Percentiles rank a stretch among this genome's conserved stretches.
phyloP scores from a whole-genome alignment of 2,797 vertebrate species.

The Microchirus variegatus region DNA sequence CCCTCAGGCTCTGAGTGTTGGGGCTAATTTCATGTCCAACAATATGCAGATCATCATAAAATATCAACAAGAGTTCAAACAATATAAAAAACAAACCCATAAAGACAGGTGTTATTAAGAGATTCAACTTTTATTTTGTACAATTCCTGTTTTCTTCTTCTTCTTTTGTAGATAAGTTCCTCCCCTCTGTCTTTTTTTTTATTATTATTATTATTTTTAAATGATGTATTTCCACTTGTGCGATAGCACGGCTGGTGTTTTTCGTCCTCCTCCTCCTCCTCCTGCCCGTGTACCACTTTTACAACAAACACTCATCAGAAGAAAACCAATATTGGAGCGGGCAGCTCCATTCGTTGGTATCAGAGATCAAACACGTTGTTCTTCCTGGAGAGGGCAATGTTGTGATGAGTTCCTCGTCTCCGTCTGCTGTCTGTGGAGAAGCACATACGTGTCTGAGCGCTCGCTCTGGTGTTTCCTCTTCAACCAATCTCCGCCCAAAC shows the following conservation, averaged over 20 bases:
- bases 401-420: constrained; percentile 14
- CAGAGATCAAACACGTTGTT: constrained; percentile 53
- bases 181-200: constrained; percentile 6
- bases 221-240: constrained; percentile 15
- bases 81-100: not conserved
- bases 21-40: no score
- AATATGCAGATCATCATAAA: no score
- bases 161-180: constrained; percentile 7
- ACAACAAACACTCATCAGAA: constrained; percentile 52
- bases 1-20: no score
- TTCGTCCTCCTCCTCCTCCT: no score
- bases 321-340: constrained; percentile 41
- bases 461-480: not conserved
- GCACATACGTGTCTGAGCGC: constrained; percentile 14
- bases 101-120: no score
- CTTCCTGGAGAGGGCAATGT: constrained; percentile 37
- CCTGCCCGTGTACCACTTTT: constrained; percentile 15
- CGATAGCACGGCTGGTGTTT: constrained; percentile 11
- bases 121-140: not conserved
- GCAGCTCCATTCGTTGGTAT: constrained; percentile 37
- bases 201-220: no score
- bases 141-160: no score
- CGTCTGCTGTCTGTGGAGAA: not conserved
- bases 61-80: no score
- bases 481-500: no score